These are phyloP conservation scores for Lithophane socia DNA, from an alignment of 2,888 invertebrate species.

Conservation along the genomic window DNA sequence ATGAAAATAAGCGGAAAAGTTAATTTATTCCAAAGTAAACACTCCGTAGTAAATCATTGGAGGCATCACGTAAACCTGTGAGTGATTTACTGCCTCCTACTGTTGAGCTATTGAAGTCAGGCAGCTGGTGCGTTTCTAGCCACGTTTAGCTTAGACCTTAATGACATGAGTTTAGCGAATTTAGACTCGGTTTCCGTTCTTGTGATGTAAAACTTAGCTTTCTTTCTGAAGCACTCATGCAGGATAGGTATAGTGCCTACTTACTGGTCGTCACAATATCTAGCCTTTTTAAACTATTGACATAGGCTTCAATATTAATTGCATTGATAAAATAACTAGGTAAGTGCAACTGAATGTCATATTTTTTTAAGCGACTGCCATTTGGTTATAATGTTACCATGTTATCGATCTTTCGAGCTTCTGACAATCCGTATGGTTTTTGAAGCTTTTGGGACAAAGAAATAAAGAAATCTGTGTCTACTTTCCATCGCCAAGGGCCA, in stretches of 20 bases:
- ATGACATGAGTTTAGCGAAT: constrained; percentile 4
- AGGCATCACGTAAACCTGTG: constrained; percentile 39
- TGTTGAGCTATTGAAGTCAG: constrained; percentile 21
- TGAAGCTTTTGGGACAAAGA: background rate
- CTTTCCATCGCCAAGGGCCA: background rate
- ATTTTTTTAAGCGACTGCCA: background rate
- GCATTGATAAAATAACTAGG: no score
- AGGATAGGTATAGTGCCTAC: background rate
- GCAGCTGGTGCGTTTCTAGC: constrained; percentile 29
- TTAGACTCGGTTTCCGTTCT: constrained; percentile 1
- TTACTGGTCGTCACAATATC: background rate
- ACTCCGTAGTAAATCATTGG: constrained; percentile 36
- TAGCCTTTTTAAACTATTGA: no score
- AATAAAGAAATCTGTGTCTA: background rate
- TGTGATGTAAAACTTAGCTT: background rate
- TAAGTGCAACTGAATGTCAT: background rate
- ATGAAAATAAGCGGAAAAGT: constrained; percentile 54
- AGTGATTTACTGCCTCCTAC: constrained; percentile 41
- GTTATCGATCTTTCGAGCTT: background rate
- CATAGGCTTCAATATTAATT: background rate
- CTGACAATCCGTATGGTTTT: background rate
- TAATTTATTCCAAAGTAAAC: constrained; percentile 55
- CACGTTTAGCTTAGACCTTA: background rate
- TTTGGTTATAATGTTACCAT: background rate
- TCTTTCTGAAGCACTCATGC: background rate